These are phyloP conservation scores for Limnephilus marmoratus DNA, from an alignment of 2,888 invertebrate species.

Conservation along the genomic window DNA sequence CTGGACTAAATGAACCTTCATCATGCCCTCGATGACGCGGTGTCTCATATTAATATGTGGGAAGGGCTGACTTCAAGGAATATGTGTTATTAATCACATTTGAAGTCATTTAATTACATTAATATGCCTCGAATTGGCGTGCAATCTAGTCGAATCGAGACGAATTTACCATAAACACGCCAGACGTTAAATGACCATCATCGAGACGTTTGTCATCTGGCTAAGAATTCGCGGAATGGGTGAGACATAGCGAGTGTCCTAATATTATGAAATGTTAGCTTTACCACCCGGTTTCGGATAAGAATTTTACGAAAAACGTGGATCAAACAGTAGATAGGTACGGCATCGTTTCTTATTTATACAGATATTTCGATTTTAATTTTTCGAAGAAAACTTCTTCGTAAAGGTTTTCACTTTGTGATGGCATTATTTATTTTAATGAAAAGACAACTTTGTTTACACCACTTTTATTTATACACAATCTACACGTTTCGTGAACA, in stretches of 20 bases:
- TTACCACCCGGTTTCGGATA: not conserved
- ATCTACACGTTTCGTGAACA: too few species aligned
- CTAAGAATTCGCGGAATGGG: not conserved
- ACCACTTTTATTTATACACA: too few species aligned
- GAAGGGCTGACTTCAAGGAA: constrained; percentile 19
- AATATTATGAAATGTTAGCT: not conserved
- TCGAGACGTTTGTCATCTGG: constrained; percentile 3
- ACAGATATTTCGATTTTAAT: not conserved
- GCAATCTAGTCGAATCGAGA: not conserved
- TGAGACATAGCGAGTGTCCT: not conserved
- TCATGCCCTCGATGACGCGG: not conserved
- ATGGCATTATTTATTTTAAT: too few species aligned
- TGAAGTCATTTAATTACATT: constrained; percentile 34
- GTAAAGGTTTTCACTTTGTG: too few species aligned
- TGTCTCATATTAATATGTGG: constrained; percentile 1
- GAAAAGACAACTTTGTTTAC: too few species aligned
- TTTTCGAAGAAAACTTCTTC: too few species aligned
- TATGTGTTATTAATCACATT: constrained; percentile 12
- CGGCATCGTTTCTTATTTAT: not conserved
- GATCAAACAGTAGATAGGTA: not conserved
- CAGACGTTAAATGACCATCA: constrained; percentile 9
- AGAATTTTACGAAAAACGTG: not conserved
- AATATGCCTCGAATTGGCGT: constrained; percentile 11
- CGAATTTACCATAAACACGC: not conserved
- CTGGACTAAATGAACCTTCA: not conserved